phyloP scores from a whole-genome alignment of 2,113 vertebrate species.

The Vombatus ursinus region DNA sequence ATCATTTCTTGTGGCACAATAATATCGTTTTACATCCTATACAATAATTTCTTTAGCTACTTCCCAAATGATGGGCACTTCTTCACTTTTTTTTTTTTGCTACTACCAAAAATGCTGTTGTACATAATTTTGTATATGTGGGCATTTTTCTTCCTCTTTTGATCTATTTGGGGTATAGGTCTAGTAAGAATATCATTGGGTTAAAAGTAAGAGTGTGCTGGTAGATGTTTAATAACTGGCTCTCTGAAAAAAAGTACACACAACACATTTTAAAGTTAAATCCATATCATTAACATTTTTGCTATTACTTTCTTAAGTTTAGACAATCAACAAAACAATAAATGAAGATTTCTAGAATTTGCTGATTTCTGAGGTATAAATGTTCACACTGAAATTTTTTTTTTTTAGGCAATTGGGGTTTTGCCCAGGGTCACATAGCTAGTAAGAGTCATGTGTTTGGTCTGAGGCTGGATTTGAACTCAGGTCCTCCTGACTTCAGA shows the following conservation, averaged over 20 bases:
- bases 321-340: not conserved
- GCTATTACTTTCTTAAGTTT: not conserved
- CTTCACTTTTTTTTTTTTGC: not conserved
- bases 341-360: no score
- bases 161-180: not conserved
- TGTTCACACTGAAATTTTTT: not conserved
- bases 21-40: not conserved
- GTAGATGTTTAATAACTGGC: not conserved
- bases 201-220: not conserved
- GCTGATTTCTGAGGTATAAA: not conserved
- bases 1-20: not conserved
- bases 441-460: no score
- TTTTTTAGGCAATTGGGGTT: no score
- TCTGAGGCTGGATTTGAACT: no score
- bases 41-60: not conserved
- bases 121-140: no score
- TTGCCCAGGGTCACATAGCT: no score
- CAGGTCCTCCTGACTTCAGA: no score
- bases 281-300: not conserved
- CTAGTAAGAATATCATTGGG: not conserved
- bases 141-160: not conserved
- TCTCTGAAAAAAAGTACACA: not conserved
- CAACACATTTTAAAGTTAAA: not conserved
- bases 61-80: not conserved
- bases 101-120: not conserved